A percentile compares a stretch with the other conserved stretches of the same genome.
Conservation (phyloP, 2,888 invertebrate species). For the Spilosoma lubricipeda region DNA sequence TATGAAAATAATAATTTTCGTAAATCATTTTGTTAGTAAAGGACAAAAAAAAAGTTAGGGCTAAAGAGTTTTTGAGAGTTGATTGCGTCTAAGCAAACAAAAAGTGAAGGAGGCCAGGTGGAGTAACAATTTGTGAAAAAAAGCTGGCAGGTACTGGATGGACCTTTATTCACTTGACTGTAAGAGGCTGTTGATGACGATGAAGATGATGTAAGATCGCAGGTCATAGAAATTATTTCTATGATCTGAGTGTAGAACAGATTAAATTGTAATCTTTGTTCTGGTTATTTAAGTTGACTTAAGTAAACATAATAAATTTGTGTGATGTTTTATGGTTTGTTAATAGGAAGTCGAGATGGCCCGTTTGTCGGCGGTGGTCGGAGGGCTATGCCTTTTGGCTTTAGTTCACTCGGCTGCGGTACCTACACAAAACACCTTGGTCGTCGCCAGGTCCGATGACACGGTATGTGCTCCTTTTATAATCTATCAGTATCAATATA, state of each 20-base stretch:
- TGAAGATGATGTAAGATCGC: too few relatives aligned
- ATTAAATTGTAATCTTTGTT: background rate
- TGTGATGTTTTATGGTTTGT: constrained; percentile 2
- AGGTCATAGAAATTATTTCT: too few relatives aligned
- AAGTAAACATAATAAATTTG: background rate
- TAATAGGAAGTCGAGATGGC: constrained; percentile 47
- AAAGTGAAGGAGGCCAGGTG: too few relatives aligned
- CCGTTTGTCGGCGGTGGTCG: constrained; percentile 56
- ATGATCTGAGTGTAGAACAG: too few relatives aligned
- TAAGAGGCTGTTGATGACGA: too few relatives aligned
- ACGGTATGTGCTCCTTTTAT: constrained; percentile 39
- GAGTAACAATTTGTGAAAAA: too few relatives aligned
- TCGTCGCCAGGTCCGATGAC: constrained; percentile 67
- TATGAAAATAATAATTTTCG: background rate
- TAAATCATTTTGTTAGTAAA: background rate
- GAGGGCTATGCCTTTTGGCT: constrained; percentile 57
- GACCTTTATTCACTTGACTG: too few relatives aligned
- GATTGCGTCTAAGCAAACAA: too few relatives aligned
- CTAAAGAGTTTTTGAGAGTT: too few relatives aligned
- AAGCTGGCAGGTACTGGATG: too few relatives aligned
- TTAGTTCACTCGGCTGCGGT: constrained; percentile 60
- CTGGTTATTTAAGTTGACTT: background rate
- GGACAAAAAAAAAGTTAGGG: too few relatives aligned
- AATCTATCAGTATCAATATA: background rate
- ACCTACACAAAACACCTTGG: constrained; percentile 73